Evolutionary conservation across 2,113 vertebrate species (phyloP).

Genomic region (Rafetus swinhoei): DNA sequence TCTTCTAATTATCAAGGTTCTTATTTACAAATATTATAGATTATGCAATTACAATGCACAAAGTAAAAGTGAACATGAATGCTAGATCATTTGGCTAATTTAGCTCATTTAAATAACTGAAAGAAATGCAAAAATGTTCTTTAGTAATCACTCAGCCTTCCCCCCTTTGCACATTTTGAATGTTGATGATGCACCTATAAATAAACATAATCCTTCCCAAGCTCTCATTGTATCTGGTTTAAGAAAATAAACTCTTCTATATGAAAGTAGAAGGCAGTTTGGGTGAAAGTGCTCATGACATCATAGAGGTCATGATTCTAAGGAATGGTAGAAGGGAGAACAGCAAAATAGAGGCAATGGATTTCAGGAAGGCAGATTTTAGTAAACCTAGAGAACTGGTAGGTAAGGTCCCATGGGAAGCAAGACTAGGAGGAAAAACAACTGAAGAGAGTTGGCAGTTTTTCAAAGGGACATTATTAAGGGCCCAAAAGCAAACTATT

Average conservation of each 20-base stretch:
- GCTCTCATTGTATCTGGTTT: slow-evolving; percentile 42
- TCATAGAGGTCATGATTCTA: too few relatives aligned
- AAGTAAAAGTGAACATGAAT: slow-evolving; percentile 26
- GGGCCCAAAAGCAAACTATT: too few relatives aligned
- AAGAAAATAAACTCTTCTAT: slow-evolving; percentile 24
- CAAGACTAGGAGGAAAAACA: too few relatives aligned
- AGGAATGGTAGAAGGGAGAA: too few relatives aligned
- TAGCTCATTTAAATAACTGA: slow-evolving; percentile 42
- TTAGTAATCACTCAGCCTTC: not conserved
- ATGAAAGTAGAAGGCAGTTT: not conserved
- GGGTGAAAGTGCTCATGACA: too few relatives aligned
- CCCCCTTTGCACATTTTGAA: slow-evolving; percentile 8
- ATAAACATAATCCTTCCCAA: slow-evolving; percentile 36
- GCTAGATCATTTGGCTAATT: slow-evolving; percentile 51
- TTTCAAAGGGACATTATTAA: too few relatives aligned
- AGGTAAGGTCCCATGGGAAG: too few relatives aligned
- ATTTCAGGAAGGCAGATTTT: too few relatives aligned
- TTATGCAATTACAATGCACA: slow-evolving; percentile 13
- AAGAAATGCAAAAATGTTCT: not conserved
- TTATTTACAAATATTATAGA: slow-evolving; percentile 57
- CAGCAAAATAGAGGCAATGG: too few relatives aligned
- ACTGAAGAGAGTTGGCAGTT: too few relatives aligned
- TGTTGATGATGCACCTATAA: slow-evolving; percentile 1
- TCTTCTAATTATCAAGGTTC: slow-evolving; percentile 47
- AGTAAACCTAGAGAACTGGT: too few relatives aligned